phyloP scores from a whole-genome alignment of 2,888 invertebrate species.

The Xanthia icteritia region DNA sequence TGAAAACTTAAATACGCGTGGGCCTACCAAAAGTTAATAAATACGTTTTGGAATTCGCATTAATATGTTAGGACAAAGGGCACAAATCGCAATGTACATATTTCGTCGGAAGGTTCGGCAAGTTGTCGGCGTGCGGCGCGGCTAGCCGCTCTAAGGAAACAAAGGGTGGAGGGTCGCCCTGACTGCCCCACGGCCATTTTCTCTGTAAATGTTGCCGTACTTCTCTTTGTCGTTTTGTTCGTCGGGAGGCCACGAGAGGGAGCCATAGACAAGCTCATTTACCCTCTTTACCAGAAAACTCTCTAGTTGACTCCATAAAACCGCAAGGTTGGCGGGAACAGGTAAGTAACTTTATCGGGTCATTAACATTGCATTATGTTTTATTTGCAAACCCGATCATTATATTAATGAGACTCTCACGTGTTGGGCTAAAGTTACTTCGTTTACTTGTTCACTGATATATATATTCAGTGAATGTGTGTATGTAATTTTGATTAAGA shows the following conservation, averaged over 20 bases:
- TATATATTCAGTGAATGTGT: slow-evolving; percentile 9
- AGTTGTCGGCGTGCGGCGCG: slow-evolving; percentile 73
- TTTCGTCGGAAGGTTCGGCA: slow-evolving; percentile 72
- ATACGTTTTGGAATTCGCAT: slow-evolving; percentile 75
- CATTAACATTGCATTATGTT: slow-evolving; percentile 84
- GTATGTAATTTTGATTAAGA: slow-evolving; percentile 19
- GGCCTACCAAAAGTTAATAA: slow-evolving; percentile 68
- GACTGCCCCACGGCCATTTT: slow-evolving; percentile 85
- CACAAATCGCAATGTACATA: slow-evolving; percentile 69
- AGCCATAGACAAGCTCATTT: slow-evolving; percentile 82
- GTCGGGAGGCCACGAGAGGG: slow-evolving; percentile 80
- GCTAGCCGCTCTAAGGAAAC: slow-evolving; percentile 80
- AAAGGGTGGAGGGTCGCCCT: slow-evolving; percentile 83
- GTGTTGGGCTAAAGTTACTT: slow-evolving; percentile 62
- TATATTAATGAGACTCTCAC: slow-evolving; percentile 75
- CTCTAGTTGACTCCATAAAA: slow-evolving; percentile 80
- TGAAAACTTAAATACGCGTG: slow-evolving; percentile 52
- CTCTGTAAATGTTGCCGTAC: slow-evolving; percentile 84
- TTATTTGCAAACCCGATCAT: slow-evolving; percentile 76
- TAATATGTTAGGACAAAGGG: slow-evolving; percentile 74
- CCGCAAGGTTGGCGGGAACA: slow-evolving; percentile 78
- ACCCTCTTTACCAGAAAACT: slow-evolving; percentile 79
- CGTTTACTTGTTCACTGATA: slow-evolving; percentile 34
- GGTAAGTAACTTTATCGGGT: slow-evolving; percentile 83
- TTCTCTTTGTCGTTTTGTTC: slow-evolving; percentile 85